A percentile compares a stretch with the other conserved stretches of the same genome.
phyloP scores from a whole-genome alignment of 2,113 vertebrate species.

The Opisthocomus hoazin region DNA sequence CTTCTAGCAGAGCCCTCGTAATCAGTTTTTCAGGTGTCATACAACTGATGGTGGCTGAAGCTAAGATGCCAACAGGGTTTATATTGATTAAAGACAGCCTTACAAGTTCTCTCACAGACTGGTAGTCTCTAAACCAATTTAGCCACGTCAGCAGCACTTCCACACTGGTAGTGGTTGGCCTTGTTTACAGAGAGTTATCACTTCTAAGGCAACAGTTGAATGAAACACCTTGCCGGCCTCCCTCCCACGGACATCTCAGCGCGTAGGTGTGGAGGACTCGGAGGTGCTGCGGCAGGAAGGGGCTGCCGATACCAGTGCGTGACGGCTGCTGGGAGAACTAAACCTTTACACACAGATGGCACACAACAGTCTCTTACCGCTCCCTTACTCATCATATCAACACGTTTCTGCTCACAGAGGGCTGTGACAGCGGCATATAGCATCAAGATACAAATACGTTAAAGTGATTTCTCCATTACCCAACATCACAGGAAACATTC shows the following conservation, averaged over 20 bases:
- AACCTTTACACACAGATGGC: not conserved
- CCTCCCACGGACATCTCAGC: not conserved
- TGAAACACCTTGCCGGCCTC: not conserved
- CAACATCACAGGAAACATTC: not conserved
- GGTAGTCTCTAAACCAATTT: not conserved
- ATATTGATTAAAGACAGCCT: not conserved
- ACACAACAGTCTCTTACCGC: not conserved
- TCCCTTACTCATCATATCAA: rapidly evolving
- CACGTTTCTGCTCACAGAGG: not conserved
- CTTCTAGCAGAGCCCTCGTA: not conserved
- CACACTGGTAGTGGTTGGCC: not conserved
- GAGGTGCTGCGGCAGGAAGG: not conserved
- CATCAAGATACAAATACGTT: not conserved
- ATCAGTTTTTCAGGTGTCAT: not conserved
- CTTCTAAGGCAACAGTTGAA: not conserved
- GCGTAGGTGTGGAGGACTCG: not conserved
- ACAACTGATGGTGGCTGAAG: not conserved
- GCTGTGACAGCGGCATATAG: not conserved
- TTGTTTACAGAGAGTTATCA: not conserved
- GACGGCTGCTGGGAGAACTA: not conserved
- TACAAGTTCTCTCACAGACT: not conserved
- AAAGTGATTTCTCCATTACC: not conserved
- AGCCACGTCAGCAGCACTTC: not conserved
- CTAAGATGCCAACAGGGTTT: not conserved
- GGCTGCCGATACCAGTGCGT: not conserved